A percentile compares a stretch with the other conserved stretches of the same genome.
phyloP scores from a whole-genome alignment of 1,140 invertebrate genomes.

The Limonius californicus region DNA sequence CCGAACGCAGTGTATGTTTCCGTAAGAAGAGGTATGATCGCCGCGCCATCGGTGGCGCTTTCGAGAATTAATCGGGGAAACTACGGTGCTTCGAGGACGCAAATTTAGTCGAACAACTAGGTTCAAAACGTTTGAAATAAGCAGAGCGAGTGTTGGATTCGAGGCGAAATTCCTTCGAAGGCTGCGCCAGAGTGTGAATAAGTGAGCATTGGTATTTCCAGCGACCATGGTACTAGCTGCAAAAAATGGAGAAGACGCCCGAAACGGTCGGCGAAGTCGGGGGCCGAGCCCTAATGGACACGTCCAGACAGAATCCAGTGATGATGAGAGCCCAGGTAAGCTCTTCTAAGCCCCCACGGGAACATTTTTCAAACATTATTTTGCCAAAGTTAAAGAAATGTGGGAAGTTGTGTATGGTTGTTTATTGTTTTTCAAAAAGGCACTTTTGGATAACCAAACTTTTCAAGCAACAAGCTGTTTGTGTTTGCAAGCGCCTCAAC shows the following conservation, averaged over 20 bases:
- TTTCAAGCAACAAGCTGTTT: not conserved
- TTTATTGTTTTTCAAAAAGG: too few relatives aligned
- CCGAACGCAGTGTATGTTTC: not conserved
- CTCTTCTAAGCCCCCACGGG: too few relatives aligned
- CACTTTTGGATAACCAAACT: not conserved
- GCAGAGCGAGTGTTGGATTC: not conserved
- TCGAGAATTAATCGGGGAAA: conserved; percentile 17
- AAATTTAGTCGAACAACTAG: conserved; percentile 29
- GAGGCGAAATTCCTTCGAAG: conserved; percentile 12
- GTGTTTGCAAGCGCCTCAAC: too few relatives aligned
- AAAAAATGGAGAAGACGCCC: conserved; percentile 72
- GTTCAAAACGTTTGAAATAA: conserved; percentile 24
- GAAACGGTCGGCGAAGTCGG: conserved; percentile 80
- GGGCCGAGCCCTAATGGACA: conserved; percentile 86
- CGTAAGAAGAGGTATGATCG: not conserved
- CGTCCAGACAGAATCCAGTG: conserved; percentile 70
- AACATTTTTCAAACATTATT: too few relatives aligned
- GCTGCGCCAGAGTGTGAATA: not conserved
- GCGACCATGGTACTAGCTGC: conserved; percentile 79
- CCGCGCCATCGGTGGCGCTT: not conserved
- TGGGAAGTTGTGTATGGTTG: too few relatives aligned
- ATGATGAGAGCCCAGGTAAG: conserved; percentile 73
- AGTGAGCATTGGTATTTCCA: conserved; percentile 18
- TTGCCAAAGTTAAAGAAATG: too few relatives aligned
- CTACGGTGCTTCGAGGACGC: conserved; percentile 36